A percentile compares a stretch with the other conserved stretches of the same genome.
Conservation (phyloP, 2,888 invertebrate genomes). For the Eristalis arbustorum region DNA sequence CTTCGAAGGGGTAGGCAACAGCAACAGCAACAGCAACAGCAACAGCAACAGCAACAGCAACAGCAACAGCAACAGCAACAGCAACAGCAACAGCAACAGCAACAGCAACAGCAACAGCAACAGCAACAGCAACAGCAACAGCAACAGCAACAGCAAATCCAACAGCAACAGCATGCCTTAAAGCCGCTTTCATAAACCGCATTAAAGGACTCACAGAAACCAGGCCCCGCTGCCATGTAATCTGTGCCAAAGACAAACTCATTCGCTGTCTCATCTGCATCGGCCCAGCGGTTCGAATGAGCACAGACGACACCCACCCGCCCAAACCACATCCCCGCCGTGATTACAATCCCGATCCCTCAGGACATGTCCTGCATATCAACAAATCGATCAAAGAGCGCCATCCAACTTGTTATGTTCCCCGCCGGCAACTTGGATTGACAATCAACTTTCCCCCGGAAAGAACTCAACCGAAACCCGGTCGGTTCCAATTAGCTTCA, state of each 20-base stretch:
- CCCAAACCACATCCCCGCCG: no score
- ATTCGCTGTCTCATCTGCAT: no score
- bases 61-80: constrained; percentile 10
- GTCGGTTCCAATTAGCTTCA: background rate
- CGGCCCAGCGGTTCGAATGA: no score
- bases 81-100: constrained; percentile 28
- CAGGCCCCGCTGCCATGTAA: no score
- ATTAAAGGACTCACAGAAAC: no score
- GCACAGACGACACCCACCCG: no score
- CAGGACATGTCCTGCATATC: background rate
- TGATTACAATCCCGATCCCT: background rate
- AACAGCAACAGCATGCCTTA: no score
- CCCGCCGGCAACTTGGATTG: background rate
- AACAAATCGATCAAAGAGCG: background rate
- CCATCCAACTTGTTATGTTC: background rate
- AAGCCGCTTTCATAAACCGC: no score
- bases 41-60: background rate
- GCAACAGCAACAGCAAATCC: background rate
- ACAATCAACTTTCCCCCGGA: background rate
- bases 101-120: constrained; percentile 38
- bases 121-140: constrained; percentile 29
- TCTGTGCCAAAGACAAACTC: no score
- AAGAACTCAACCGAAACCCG: background rate
- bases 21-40: background rate
- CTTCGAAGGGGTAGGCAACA: no score